Evolutionary conservation across 2,888 invertebrate species (phyloP).

Genomic region (Julus scandinavius): DNA sequence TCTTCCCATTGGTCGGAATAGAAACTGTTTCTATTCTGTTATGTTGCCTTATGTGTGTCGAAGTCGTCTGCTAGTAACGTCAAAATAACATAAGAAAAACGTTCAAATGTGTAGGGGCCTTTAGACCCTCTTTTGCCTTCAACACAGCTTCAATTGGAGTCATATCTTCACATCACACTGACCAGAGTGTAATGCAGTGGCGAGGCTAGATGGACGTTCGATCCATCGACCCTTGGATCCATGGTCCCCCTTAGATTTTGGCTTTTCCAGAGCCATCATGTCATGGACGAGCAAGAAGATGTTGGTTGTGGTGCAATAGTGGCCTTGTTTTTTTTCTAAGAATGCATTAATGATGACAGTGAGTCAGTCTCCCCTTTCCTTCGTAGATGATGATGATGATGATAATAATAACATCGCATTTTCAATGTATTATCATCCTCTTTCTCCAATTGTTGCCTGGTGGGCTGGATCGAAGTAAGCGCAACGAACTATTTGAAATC

Average conservation of each 20-base stretch:
- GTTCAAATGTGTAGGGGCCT: no score
- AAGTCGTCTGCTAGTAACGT: no score
- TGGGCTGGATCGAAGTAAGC: not conserved
- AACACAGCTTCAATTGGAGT: no score
- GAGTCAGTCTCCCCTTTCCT: not conserved
- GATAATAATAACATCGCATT: not conserved
- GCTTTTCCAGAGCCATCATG: not conserved
- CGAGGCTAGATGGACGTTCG: not conserved
- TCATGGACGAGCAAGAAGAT: not conserved
- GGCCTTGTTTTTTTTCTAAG: not conserved
- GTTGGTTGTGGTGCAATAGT: not conserved
- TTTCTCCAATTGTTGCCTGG: not conserved
- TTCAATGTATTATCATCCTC: not conserved
- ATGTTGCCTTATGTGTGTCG: no score
- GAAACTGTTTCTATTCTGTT: no score
- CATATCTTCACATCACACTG: no score
- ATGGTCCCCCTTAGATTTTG: not conserved
- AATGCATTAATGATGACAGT: slow-evolving; percentile 24
- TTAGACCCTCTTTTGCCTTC: no score
- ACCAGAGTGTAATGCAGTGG: not conserved
- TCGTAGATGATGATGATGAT: not conserved
- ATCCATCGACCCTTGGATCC: no score
- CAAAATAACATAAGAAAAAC: no score
- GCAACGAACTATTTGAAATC: slow-evolving; percentile 23
- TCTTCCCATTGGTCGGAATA: no score